phyloP scores from a whole-genome alignment of 2,113 vertebrate species.

The Peucedramus taeniatus region DNA sequence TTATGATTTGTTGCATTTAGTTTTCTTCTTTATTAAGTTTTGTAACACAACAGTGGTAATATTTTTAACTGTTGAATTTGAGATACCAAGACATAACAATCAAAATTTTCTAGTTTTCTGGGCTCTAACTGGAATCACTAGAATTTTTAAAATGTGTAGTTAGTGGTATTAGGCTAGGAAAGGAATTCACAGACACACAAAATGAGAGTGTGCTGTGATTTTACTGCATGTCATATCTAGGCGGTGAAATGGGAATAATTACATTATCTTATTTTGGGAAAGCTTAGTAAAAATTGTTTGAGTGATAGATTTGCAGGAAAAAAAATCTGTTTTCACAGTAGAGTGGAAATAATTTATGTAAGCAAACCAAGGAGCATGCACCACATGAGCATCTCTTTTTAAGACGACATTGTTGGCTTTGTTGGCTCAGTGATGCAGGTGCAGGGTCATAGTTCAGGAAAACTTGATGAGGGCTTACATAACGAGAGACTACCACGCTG shows the following conservation, averaged over 20 bases:
- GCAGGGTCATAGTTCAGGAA: not conserved
- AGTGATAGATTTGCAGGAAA: not conserved
- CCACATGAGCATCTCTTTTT: not conserved
- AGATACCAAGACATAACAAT: not conserved
- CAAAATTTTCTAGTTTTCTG: not conserved
- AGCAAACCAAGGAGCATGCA: not conserved
- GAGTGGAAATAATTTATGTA: not conserved
- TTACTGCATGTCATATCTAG: not conserved
- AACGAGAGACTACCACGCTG: too few species aligned
- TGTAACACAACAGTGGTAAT: not conserved
- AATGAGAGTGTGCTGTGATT: not conserved
- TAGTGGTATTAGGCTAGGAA: not conserved
- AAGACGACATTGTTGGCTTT: accelerated
- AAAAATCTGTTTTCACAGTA: not conserved
- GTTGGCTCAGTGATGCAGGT: not conserved
- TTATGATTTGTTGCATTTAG: not conserved
- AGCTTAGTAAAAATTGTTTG: not conserved
- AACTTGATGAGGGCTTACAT: not conserved
- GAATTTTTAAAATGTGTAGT: not conserved
- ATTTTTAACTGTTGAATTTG: not conserved
- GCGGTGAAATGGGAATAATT: not conserved
- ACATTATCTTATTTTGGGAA: not conserved
- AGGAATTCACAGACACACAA: not conserved
- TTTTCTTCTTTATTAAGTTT: not conserved
- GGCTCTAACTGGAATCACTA: not conserved